phyloP scores from a whole-genome alignment of 1,140 invertebrate genomes.

The Danaus melanippus region DNA sequence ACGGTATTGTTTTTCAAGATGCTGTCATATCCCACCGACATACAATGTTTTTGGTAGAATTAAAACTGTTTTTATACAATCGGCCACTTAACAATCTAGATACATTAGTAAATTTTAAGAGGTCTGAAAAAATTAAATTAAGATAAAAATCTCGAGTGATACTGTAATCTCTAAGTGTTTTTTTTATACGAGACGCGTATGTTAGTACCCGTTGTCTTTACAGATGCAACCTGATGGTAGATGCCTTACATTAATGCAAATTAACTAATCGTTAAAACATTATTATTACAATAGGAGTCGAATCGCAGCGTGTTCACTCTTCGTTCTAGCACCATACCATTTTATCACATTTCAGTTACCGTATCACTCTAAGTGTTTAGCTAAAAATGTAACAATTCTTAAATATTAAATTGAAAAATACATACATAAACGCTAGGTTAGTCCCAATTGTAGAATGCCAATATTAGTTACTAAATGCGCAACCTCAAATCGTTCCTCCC shows the following conservation, averaged over 20 bases:
- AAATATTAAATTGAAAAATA: constrained; percentile 70
- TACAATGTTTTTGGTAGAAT: constrained; percentile 49
- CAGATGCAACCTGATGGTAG: constrained; percentile 67
- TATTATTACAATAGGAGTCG: constrained; percentile 70
- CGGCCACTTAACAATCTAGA: constrained; percentile 54
- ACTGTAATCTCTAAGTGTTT: constrained; percentile 66
- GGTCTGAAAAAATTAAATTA: constrained; percentile 54
- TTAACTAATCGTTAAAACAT: constrained; percentile 68
- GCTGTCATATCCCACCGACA: constrained; percentile 35
- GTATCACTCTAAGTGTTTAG: constrained; percentile 74
- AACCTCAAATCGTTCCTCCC: constrained; percentile 59
- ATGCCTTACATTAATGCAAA: constrained; percentile 67
- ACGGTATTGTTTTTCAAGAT: constrained; percentile 45
- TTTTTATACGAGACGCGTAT: constrained; percentile 28
- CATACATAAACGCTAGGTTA: constrained; percentile 73
- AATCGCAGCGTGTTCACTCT: constrained; percentile 70
- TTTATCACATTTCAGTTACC: constrained; percentile 75
- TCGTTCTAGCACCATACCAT: constrained; percentile 73
- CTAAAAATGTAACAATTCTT: constrained; percentile 73
- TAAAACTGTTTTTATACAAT: constrained; percentile 49
- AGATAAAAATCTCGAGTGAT: constrained; percentile 64
- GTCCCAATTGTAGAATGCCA: constrained; percentile 74
- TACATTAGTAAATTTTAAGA: constrained; percentile 64
- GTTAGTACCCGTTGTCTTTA: constrained; percentile 48
- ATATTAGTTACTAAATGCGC: constrained; percentile 72